These are phyloP conservation scores for Zaprionus bogoriensis DNA, from an alignment of 2,888 invertebrate species.

Conservation along the genomic window DNA sequence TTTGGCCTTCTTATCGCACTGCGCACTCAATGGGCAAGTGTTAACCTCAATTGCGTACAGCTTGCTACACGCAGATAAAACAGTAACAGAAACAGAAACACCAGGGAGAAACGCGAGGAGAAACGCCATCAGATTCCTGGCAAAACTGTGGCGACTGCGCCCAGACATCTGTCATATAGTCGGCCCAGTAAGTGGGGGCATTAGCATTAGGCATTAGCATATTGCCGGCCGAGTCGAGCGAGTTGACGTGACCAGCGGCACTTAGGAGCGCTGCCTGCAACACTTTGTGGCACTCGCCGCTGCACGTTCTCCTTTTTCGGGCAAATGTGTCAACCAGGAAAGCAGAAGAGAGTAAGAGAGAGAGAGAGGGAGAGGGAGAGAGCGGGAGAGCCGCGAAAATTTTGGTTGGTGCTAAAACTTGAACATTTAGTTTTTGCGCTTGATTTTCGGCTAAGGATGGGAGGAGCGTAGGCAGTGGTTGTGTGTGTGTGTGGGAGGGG, in stretches of 20 bases:
- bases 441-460: constrained; percentile 19
- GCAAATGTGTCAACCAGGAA: constrained; percentile 64
- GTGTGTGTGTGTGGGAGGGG: background rate
- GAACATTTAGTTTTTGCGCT: constrained; percentile 69
- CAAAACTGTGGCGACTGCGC: constrained; percentile 40
- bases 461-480: background rate
- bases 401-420: constrained; percentile 58
- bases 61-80: constrained; percentile 66
- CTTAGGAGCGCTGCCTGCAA: constrained; percentile 50
- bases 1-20: constrained; percentile 33
- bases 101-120: too few species aligned
- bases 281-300: constrained; percentile 23
- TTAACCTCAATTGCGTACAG: constrained; percentile 69
- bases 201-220: constrained; percentile 59
- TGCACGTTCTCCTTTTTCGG: constrained; percentile 16
- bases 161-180: constrained; percentile 22
- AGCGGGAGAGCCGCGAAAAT: constrained; percentile 1
- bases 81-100: too few species aligned
- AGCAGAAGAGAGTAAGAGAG: background rate
- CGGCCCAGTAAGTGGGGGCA: background rate
- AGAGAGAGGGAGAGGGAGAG: background rate
- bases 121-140: constrained; percentile 12
- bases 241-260: constrained; percentile 68
- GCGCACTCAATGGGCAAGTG: constrained; percentile 54
- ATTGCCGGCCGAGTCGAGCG: constrained; percentile 39